phyloP scores from a whole-genome alignment of 2,113 vertebrate genomes.

The Eulemur rufifrons region DNA sequence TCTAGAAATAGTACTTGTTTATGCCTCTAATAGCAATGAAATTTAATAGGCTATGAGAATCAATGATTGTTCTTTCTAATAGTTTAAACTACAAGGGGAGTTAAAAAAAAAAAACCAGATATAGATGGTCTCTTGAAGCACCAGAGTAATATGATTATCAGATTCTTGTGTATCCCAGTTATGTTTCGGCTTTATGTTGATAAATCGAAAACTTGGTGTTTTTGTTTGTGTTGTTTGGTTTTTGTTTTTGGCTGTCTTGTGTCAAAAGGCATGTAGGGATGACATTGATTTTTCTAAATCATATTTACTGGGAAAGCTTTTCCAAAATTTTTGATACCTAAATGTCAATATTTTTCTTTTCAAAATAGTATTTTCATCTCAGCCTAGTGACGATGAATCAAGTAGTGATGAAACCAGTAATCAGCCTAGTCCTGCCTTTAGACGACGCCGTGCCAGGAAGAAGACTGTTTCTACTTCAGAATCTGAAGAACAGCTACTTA shows the following conservation, averaged over 20 bases:
- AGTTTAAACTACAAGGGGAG: neutral
- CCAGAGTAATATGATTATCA: neutral
- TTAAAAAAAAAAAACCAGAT: neutral
- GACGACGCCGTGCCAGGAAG: conserved; percentile 89
- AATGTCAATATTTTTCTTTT: conserved; percentile 60
- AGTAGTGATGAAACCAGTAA: conserved; percentile 88
- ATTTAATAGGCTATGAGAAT: neutral
- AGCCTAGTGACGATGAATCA: conserved; percentile 80
- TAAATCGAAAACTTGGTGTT: neutral
- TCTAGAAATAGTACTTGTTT: neutral
- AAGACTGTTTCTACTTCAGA: conserved; percentile 82
- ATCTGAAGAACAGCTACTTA: conserved; percentile 51
- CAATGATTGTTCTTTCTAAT: conserved; percentile 31
- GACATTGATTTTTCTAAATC: neutral
- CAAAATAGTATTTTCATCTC: conserved; percentile 81
- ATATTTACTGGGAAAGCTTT: neutral
- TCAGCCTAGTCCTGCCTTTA: conserved; percentile 75
- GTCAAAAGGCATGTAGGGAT: conserved; percentile 35
- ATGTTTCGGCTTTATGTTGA: conserved; percentile 19
- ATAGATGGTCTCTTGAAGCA: neutral
- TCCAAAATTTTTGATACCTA: neutral
- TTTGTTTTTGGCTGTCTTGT: conserved; percentile 15
- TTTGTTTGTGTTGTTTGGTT: neutral
- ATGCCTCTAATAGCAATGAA: neutral
- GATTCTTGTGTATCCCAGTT: neutral